Conservation (phyloP, 2,113 vertebrate genomes). For the Anthoscopus minutus region DNA sequence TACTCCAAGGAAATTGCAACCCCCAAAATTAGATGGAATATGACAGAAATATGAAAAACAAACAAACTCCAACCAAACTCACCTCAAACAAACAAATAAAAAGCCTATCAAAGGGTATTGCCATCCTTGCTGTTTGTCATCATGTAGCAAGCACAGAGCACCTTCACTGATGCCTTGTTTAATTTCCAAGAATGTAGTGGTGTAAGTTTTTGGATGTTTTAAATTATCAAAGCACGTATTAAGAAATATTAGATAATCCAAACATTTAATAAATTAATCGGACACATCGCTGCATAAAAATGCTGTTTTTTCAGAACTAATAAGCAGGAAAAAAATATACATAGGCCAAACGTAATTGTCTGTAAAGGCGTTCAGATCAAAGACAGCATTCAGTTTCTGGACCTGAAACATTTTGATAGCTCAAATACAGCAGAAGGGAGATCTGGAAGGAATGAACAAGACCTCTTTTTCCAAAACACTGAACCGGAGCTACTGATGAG, state of each 20-base stretch:
- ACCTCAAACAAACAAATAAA: background rate
- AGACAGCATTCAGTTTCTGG: background rate
- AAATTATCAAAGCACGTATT: background rate
- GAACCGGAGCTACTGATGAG: background rate
- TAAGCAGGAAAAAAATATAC: background rate
- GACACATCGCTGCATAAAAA: background rate
- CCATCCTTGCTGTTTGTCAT: background rate
- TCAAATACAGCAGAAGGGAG: background rate
- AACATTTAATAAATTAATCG: background rate
- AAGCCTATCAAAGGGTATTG: rapidly evolving
- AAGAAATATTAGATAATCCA: background rate
- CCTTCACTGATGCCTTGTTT: background rate
- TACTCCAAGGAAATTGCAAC: background rate
- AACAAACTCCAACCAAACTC: background rate
- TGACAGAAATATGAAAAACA: background rate
- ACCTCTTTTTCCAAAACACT: background rate
- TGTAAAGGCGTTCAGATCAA: background rate
- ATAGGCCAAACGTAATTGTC: background rate
- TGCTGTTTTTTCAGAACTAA: background rate
- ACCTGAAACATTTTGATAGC: background rate
- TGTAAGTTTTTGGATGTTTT: background rate
- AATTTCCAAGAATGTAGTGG: background rate
- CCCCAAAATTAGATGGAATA: background rate
- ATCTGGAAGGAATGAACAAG: background rate
- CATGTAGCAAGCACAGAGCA: background rate